Evolutionary conservation across 2,888 invertebrate species (phyloP), one percentile per base, ranked within the genome.

Genomic region (Magallana nippona): DNA sequence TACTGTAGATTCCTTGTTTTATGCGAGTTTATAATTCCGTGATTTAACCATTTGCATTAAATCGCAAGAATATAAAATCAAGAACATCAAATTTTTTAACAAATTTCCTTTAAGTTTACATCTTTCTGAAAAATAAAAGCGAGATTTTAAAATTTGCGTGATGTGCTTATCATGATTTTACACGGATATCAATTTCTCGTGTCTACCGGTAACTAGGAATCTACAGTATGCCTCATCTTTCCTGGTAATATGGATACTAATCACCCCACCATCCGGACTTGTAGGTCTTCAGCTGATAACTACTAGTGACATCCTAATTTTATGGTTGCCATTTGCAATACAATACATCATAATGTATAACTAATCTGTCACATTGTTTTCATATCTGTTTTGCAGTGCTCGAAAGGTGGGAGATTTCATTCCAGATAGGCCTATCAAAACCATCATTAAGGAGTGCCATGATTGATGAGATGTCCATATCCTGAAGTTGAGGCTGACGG

Each of bases 11-110:
- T 15, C 19, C 62, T n/a, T n/a, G n/a, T 62, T n/a, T 62, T 62
- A n/a, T n/a, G 62, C 19, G 71, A 79, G 55, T 87, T 90, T 11
- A 44, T 81, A 86, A 15, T 79, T n/a, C 0, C 11, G 27, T 2
- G 27, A 27, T 27, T 1, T 27, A 27, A 27, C 27, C 27, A 27
- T 27, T 27, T 27, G 2, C 27, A 27, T 27, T 2, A 27, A 27
- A 27, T 27, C 2, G 27, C 27, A 27, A 27, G 27, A 27, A 27
- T 27, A 27, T 27, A 27, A 27, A 27, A 27, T 27, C 27, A 27
- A 1, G 2, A 27, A 27, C 27, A 27, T 27, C 27, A 27, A 27
- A 27, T 27, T 27, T 27, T 27, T 27, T 27, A 27, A 1, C 27
- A 27, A 27, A 27, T 1, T 27, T 27, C 27, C 27, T 27, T 1